Percentiles rank a stretch among this genome's conserved stretches.
Evolutionary conservation across 2,797 vertebrate species (phyloP).

Genomic region (Pipistrellus nathusii): DNA sequence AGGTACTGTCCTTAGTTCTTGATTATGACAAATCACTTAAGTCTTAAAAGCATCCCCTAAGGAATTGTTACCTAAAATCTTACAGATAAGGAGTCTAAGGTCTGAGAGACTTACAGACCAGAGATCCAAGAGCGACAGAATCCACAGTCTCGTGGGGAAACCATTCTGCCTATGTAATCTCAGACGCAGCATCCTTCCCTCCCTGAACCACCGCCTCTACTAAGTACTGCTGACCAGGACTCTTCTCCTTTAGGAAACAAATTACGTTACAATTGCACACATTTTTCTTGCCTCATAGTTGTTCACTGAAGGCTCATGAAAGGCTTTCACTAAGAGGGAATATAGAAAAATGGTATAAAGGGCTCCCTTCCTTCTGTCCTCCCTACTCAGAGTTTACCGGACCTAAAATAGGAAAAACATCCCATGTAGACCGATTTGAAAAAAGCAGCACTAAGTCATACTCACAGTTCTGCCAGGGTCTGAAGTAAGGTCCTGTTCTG

Average conservation of each 20-base stretch:
- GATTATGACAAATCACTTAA: background rate
- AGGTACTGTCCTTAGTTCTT: background rate
- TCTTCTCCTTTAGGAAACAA: background rate
- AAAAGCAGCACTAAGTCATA: constrained; percentile 63
- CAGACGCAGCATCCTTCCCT: background rate
- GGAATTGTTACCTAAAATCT: background rate
- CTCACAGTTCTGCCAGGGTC: constrained; percentile 97
- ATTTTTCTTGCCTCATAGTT: background rate
- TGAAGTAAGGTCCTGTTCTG: constrained; percentile 94
- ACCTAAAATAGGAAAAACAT: background rate
- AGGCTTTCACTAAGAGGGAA: background rate
- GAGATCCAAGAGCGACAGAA: background rate
- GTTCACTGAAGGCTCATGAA: background rate
- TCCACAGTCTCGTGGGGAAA: background rate
- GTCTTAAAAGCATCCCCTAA: background rate
- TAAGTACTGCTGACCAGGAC: too few relatives aligned
- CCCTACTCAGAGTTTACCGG: background rate
- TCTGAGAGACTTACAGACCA: background rate
- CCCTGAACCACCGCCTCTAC: background rate
- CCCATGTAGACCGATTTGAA: background rate
- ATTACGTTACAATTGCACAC: background rate
- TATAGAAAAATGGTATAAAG: background rate
- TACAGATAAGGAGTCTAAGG: background rate
- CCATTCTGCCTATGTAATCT: rapidly evolving
- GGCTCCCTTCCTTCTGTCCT: background rate